phyloP scores from a whole-genome alignment of 2,888 invertebrate species.

The Chydorus sphaericus region DNA sequence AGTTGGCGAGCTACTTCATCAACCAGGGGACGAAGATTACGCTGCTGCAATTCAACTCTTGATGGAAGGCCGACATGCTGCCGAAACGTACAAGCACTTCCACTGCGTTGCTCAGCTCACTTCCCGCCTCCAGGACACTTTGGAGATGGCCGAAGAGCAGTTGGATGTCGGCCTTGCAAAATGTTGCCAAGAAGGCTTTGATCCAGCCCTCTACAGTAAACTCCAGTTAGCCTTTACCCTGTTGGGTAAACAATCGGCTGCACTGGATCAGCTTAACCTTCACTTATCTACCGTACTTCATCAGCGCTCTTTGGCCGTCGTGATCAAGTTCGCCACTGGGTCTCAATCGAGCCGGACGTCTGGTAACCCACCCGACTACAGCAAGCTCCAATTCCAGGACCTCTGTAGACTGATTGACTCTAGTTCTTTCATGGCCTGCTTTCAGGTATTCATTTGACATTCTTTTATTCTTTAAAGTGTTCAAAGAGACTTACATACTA shows the following conservation, averaged over 20 bases:
- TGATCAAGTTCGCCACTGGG: constrained; percentile 41
- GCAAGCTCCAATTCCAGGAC: constrained; percentile 61
- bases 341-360: constrained; percentile 20
- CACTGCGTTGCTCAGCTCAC: constrained; percentile 79
- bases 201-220: constrained; percentile 60
- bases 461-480: too few relatives aligned
- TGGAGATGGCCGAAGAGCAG: constrained; percentile 80
- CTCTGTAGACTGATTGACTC: constrained; percentile 50
- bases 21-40: constrained; percentile 69
- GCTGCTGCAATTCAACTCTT: constrained; percentile 79
- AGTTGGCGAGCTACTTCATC: constrained; percentile 57
- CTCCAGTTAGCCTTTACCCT: constrained; percentile 75
- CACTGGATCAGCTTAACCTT: constrained; percentile 89
- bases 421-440: constrained; percentile 52
- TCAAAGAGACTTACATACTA: too few relatives aligned
- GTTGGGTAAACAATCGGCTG: constrained; percentile 77
- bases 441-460: too few relatives aligned
- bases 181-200: constrained; percentile 51
- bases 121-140: constrained; percentile 73
- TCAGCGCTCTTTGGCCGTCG: constrained; percentile 49
- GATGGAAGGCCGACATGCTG: constrained; percentile 71
- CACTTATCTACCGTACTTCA: constrained; percentile 88
- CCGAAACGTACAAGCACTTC: constrained; percentile 69
- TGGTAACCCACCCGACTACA: constrained; percentile 22
- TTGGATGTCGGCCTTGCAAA: constrained; percentile 72